phyloP scores from a whole-genome alignment of 2,113 vertebrate genomes.

The Perca flavescens region DNA sequence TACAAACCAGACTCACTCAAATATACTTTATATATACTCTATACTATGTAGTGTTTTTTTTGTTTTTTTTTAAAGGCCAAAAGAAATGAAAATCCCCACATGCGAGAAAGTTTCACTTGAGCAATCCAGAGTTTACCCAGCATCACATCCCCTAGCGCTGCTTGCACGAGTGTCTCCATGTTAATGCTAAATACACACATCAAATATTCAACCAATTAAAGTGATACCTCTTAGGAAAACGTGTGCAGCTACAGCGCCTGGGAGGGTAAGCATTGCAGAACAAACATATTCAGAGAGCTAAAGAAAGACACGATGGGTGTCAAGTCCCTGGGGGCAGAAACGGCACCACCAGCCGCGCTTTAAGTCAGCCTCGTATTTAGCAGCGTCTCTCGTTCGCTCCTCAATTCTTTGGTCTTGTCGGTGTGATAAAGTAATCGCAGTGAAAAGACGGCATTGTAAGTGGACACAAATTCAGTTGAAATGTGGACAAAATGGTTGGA shows the following conservation, averaged over 20 bases:
- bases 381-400: background rate
- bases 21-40: no score
- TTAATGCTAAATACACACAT: constrained; percentile 81
- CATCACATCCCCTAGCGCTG: constrained; percentile 60
- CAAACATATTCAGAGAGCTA: constrained; percentile 75
- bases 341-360: constrained; percentile 54
- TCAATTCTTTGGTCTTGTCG: constrained; percentile 40
- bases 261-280: constrained; percentile 70
- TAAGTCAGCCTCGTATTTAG: constrained; percentile 55
- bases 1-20: constrained; percentile 42
- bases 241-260: constrained; percentile 62
- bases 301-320: constrained; percentile 75
- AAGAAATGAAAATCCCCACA: constrained; percentile 61
- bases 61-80: constrained; percentile 38
- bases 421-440: constrained; percentile 50
- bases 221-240: constrained; percentile 71
- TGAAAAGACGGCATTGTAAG: constrained; percentile 52
- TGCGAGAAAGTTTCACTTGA: constrained; percentile 71
- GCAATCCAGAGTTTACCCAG: constrained; percentile 73
- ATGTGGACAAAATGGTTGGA: constrained; percentile 67
- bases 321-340: constrained; percentile 59
- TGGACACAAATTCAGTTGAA: constrained; percentile 70
- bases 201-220: constrained; percentile 82
- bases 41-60: constrained; percentile 28
- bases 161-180: constrained; percentile 66